These are phyloP conservation scores for Anguilla anguilla DNA, from an alignment of 2,797 vertebrate genomes.

Conservation along the genomic window DNA sequence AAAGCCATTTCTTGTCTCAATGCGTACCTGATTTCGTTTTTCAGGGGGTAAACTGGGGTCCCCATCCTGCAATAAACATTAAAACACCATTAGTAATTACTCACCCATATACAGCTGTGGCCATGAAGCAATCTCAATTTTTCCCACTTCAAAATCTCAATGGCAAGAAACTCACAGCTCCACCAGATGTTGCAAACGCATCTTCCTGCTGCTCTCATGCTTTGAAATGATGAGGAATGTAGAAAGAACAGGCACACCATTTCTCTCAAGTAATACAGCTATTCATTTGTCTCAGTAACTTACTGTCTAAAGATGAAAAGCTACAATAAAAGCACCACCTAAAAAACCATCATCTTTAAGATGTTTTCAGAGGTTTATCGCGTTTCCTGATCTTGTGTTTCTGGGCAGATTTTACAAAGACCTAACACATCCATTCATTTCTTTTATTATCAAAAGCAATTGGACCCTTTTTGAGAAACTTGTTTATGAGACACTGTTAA, in stretches of 20 bases:
- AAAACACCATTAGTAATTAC: neutral
- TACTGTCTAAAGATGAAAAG: neutral
- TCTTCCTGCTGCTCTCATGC: neutral
- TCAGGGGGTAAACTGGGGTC: constrained; percentile 92
- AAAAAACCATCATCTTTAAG: neutral
- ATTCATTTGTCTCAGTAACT: neutral
- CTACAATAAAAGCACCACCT: neutral
- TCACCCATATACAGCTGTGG: neutral
- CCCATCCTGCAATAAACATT: constrained; percentile 80
- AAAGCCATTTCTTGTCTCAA: neutral
- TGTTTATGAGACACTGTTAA: neutral
- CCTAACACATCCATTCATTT: neutral
- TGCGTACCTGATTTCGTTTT: constrained; percentile 90
- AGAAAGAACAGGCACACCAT: neutral
- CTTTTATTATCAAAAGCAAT: neutral
- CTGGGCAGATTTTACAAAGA: neutral
- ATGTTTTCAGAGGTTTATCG: neutral
- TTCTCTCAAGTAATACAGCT: neutral
- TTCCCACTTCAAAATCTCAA: neutral
- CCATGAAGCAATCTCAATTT: neutral
- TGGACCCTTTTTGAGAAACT: neutral
- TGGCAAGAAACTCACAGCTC: neutral
- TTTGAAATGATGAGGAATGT: neutral
- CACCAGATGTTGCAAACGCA: neutral
- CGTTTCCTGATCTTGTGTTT: neutral